A percentile compares a stretch with the other conserved stretches of the same genome.
Conservation (phyloP, 2,888 invertebrate species). For the Athetis lepigone region DNA sequence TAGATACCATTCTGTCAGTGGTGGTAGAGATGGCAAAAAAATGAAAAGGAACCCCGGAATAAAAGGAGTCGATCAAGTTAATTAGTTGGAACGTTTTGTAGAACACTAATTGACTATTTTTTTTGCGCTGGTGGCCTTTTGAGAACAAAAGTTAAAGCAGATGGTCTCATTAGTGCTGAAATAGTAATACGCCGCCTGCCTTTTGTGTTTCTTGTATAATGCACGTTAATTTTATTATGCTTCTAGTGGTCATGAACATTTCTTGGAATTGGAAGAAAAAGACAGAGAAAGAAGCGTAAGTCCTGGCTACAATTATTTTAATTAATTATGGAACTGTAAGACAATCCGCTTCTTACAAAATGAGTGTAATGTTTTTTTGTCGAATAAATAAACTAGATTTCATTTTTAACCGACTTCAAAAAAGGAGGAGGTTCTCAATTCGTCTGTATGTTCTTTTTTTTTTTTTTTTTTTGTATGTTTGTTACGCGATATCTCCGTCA, state of each 20-base stretch:
- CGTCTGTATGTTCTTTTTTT: too few species aligned
- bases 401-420: too few species aligned
- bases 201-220: slow-evolving; percentile 59
- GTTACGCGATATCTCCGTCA: too few species aligned
- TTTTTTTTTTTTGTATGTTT: too few species aligned
- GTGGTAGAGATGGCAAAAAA: slow-evolving; percentile 66
- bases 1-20: slow-evolving; percentile 39
- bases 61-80: slow-evolving; percentile 85
- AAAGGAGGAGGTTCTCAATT: too few species aligned
- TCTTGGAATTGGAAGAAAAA: slow-evolving; percentile 15
- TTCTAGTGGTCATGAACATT: slow-evolving; percentile 40
- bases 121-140: slow-evolving; percentile 79
- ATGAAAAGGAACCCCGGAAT: slow-evolving; percentile 76
- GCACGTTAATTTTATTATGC: slow-evolving; percentile 54
- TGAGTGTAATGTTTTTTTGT: too few species aligned
- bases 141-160: slow-evolving; percentile 82
- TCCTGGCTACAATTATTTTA: slow-evolving; percentile 8
- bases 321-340: too few species aligned
- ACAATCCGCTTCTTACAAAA: too few species aligned
- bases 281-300: slow-evolving; percentile 19
- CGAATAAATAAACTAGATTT: too few species aligned
- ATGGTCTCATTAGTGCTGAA: slow-evolving; percentile 78
- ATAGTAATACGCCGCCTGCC: slow-evolving; percentile 67
- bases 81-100: slow-evolving; percentile 85
- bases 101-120: slow-evolving; percentile 86